These are phyloP conservation scores for Manduca sexta DNA, from an alignment of 1,140 invertebrate genomes.

Conservation along the genomic window DNA sequence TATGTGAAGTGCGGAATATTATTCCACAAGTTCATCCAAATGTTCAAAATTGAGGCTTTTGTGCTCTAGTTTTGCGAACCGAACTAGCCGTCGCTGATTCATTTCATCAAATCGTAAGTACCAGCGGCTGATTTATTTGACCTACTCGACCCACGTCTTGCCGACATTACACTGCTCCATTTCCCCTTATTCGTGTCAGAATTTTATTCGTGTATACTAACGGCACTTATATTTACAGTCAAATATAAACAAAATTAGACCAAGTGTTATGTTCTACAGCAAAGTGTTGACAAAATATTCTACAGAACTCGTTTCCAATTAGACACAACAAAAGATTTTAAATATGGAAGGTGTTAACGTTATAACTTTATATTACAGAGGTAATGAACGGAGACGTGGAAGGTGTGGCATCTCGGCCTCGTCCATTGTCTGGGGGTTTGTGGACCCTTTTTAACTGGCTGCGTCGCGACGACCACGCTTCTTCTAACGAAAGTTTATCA, in stretches of 20 bases:
- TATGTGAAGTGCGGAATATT: background rate
- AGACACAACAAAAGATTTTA: no score
- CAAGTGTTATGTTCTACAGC: no score
- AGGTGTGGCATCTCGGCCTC: constrained; percentile 41
- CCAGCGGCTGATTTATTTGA: constrained; percentile 1
- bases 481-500: constrained; percentile 54
- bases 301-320: no score
- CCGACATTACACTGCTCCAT: background rate
- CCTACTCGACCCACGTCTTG: constrained; percentile 1
- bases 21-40: background rate
- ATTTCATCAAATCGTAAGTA: constrained; percentile 14
- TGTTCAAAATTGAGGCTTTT: constrained; percentile 30
- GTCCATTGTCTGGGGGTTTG: constrained; percentile 52
- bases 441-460: constrained; percentile 62
- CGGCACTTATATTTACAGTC: background rate
- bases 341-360: background rate
- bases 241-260: no score
- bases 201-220: no score
- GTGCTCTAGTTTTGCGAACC: constrained; percentile 39
- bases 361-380: constrained; percentile 33
- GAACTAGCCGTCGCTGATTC: constrained; percentile 9
- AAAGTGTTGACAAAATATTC: no score
- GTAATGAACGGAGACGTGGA: constrained; percentile 53
- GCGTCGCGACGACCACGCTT: constrained; percentile 43
- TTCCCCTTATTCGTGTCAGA: no score